Evolutionary conservation across 2,888 invertebrate genomes (phyloP).

Genomic region (Glyphotaelius pellucidus): DNA sequence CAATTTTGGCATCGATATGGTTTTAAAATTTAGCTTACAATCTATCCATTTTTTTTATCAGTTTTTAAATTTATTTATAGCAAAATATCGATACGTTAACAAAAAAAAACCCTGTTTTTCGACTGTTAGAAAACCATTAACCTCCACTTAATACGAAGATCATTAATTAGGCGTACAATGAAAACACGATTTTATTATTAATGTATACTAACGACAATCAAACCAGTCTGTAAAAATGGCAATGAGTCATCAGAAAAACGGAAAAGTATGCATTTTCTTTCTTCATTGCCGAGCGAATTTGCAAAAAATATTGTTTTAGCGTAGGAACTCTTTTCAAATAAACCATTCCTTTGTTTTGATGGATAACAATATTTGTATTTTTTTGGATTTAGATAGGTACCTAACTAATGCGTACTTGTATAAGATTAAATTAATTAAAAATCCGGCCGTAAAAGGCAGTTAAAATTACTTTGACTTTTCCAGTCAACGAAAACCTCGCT

Average conservation of each 20-base stretch:
- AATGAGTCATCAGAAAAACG: not conserved
- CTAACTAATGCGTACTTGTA: too few species aligned
- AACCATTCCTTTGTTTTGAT: not conserved
- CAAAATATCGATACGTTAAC: not conserved
- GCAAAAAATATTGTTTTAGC: not conserved
- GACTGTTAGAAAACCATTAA: not conserved
- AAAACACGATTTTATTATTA: not conserved
- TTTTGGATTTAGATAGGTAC: too few species aligned
- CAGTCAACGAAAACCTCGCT: not conserved
- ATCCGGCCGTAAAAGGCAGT: not conserved
- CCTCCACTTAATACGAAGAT: not conserved
- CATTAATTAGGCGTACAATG: not conserved
- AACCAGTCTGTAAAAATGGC: not conserved
- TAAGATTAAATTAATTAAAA: too few species aligned
- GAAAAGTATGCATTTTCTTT: not conserved
- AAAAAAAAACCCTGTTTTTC: not conserved
- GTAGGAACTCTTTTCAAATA: too few species aligned
- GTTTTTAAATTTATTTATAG: not conserved
- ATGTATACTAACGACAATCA: not conserved
- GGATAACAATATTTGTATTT: not conserved
- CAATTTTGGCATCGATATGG: not conserved
- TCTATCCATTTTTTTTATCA: not conserved
- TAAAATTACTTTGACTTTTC: not conserved
- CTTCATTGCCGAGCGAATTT: not conserved
- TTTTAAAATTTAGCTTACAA: not conserved